Evolutionary conservation across 1,140 invertebrate species (phyloP).

Genomic region (Zelostemma sp.): DNA sequence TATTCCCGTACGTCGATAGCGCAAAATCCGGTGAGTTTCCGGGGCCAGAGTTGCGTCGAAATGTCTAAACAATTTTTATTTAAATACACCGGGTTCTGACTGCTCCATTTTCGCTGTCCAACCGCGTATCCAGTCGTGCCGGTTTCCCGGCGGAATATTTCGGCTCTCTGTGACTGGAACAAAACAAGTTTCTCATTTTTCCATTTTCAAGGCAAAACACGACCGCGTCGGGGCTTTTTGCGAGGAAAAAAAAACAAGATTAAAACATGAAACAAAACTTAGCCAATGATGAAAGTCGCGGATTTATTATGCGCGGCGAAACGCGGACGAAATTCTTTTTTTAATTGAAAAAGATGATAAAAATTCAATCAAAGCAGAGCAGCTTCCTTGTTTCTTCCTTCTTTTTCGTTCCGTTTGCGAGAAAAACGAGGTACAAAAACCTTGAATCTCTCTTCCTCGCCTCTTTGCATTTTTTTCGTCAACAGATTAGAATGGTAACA

Average conservation of each 20-base stretch:
- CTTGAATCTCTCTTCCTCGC: too few relatives aligned
- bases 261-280: not conserved
- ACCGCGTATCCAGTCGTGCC: conserved; percentile 13
- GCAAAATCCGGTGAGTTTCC: not conserved
- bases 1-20: conserved; percentile 17
- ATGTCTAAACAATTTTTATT: conserved; percentile 26
- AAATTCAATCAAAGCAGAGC: too few relatives aligned
- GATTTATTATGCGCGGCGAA: not conserved
- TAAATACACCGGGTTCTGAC: conserved; percentile 12
- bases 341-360: not conserved
- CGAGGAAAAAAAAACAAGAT: not conserved
- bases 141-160: conserved; percentile 49
- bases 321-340: not conserved
- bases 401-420: too few relatives aligned
- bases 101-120: conserved; percentile 19
- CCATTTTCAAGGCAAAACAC: conserved; percentile 10
- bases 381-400: too few relatives aligned
- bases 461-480: conserved; percentile 15
- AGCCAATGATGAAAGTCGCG: not conserved
- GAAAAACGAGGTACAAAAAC: too few relatives aligned
- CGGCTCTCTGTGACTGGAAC: conserved; percentile 6
- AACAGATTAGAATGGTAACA: conserved; percentile 31
- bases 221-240: not conserved
- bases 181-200: conserved; percentile 36
- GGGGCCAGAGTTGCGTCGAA: conserved; percentile 2